Base-by-base conservation (phyloP, 2,797 vertebrate species). In the Sparus aurata region DNA sequence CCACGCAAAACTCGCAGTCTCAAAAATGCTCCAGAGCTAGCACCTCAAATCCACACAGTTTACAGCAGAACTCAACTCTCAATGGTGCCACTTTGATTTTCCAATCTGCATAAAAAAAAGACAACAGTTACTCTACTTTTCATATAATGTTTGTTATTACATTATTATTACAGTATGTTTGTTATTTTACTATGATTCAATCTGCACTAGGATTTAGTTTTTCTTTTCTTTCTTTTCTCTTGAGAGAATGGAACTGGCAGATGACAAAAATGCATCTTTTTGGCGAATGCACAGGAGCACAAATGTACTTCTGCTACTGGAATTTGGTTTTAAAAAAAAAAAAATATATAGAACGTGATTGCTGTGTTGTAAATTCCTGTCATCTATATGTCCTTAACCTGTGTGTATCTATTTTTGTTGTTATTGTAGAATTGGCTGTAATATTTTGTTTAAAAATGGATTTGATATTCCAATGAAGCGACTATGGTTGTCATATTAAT, bases 331-430 rank as follows among this genome's bases (percentile, higher is more conserved):
- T n/a, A n/a, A n/a, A n/a, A 77, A 85, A 86, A 83, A 83, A 78
- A 89, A 92, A 89, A 89, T 92, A 93, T 91, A 90, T 92, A 93
- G 91, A 95, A 95, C 68, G 93, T 95, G 93, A 92, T 95, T 94
- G 91, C 91, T 93, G 94, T 96, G 93, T 94, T 94, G 93, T 95
- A 95, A 93, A 93, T 94, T 95, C 89, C 91, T 94, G 93, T 95
- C 94, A 95, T 94, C 90, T 94, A 94, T 94, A 93, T 95, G 95
- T 95, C 93, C 81, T 94, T 92, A 92, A 92, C 87, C 86, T 95
- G 90, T 95, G 92, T 94, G 93, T 95, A 93, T 92, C 85, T 92
- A 90, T 94, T 95, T 94, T 92, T 94, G 84, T 92, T 93, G 91
- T 94, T 92, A 87, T 85, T 92, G 95, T 95, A 94, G 90, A 94